Evolutionary conservation across 2,888 invertebrate species (phyloP).

Genomic region (Drosophila kanekoi): DNA sequence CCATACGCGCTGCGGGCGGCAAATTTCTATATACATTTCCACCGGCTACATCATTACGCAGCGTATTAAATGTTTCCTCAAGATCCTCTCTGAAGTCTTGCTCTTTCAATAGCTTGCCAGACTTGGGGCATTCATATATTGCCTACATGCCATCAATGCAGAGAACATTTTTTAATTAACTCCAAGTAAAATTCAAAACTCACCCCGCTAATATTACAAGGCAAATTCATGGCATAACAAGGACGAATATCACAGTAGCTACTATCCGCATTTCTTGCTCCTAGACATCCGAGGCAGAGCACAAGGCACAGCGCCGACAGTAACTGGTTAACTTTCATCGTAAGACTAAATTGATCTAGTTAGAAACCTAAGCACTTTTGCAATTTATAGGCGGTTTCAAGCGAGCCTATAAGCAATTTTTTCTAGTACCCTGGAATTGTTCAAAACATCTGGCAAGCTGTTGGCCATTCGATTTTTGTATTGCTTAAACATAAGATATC

Average conservation of each 20-base stretch:
- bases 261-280: not conserved
- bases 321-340: conserved; percentile 13
- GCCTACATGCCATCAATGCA: conserved; percentile 7
- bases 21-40: conserved; percentile 30
- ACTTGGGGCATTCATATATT: conserved; percentile 3
- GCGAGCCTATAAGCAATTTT: not conserved
- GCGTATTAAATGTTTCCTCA: conserved; percentile 22
- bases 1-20: conserved; percentile 48
- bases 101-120: not conserved
- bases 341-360: not conserved
- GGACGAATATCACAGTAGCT: conserved; percentile 20
- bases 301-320: conserved; percentile 2
- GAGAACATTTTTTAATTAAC: not conserved
- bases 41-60: conserved; percentile 47
- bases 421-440: not conserved
- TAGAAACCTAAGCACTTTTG: not conserved
- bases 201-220: conserved; percentile 41
- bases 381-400: conserved; percentile 9
- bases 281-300: not conserved
- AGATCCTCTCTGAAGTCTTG: not conserved
- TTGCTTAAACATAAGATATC: not conserved
- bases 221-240: conserved; percentile 30
- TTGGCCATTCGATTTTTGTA: not conserved
- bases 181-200: not conserved
- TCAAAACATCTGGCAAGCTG: conserved; percentile 19